phyloP scores from a whole-genome alignment of 1,140 invertebrate genomes.

The Hirudo medicinalis region DNA sequence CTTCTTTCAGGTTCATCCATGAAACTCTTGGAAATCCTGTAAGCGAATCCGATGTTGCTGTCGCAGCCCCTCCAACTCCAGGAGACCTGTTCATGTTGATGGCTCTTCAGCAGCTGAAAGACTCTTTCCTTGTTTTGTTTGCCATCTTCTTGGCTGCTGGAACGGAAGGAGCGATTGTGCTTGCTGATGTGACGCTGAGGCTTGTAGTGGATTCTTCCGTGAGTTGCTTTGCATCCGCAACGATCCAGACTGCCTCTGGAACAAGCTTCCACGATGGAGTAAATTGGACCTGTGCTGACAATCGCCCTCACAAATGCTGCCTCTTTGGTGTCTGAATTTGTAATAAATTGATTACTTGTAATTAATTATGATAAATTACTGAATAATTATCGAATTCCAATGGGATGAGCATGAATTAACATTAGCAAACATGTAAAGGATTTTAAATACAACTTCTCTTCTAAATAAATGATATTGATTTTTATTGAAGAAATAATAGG shows the following conservation, averaged over 20 bases:
- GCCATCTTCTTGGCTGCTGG: neutral
- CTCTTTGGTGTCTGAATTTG: neutral
- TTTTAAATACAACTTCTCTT: no score
- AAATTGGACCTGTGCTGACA: neutral
- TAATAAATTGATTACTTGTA: neutral
- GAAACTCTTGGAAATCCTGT: constrained; percentile 6
- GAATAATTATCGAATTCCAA: no score
- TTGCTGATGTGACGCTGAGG: neutral
- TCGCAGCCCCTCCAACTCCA: neutral
- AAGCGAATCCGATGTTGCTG: constrained; percentile 2
- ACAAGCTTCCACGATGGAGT: neutral
- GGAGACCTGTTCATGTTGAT: neutral
- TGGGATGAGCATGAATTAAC: no score
- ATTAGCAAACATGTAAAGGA: no score
- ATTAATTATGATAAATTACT: no score
- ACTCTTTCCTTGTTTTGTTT: neutral
- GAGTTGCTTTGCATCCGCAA: neutral
- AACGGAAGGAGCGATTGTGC: neutral
- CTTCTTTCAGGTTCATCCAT: neutral
- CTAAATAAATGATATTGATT: no score
- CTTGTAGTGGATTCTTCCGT: constrained; percentile 4
- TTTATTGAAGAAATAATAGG: no score
- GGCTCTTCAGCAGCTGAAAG: neutral
- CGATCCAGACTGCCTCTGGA: neutral
- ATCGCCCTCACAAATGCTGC: constrained; percentile 1